Evolutionary conservation across 2,888 invertebrate genomes (phyloP).

Genomic region (Trissolcus japonicus): DNA sequence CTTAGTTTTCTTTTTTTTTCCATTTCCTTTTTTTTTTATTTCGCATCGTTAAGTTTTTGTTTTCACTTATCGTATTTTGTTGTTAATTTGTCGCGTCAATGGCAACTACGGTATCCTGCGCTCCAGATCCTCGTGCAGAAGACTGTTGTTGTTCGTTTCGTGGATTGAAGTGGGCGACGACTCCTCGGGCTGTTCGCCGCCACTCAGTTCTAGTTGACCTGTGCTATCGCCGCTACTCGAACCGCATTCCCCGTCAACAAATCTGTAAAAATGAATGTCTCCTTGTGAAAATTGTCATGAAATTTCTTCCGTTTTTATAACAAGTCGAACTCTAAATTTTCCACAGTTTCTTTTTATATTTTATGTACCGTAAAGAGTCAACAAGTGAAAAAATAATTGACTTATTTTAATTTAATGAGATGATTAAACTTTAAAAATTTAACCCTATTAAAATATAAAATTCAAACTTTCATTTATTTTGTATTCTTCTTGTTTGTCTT

Average conservation of each 20-base stretch:
- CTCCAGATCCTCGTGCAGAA: constrained; percentile 79
- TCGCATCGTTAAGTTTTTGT: constrained; percentile 36
- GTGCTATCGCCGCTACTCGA: constrained; percentile 75
- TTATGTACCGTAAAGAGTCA: too few relatives aligned
- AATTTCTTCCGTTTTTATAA: neutral
- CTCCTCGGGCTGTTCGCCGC: constrained; percentile 73
- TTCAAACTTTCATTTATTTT: too few relatives aligned
- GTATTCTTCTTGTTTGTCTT: too few relatives aligned
- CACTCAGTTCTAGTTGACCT: constrained; percentile 72
- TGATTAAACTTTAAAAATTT: too few relatives aligned
- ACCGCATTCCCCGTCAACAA: constrained; percentile 74
- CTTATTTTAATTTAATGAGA: too few relatives aligned
- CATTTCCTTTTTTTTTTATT: constrained; percentile 24
- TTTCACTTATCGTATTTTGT: constrained; percentile 14
- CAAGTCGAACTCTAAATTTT: neutral
- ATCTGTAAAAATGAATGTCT: constrained; percentile 62
- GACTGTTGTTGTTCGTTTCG: constrained; percentile 79
- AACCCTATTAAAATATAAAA: too few relatives aligned
- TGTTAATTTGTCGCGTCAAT: constrained; percentile 19
- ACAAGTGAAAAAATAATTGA: too few relatives aligned
- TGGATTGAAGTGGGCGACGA: constrained; percentile 72
- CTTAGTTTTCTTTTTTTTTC: constrained; percentile 6
- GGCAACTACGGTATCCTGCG: constrained; percentile 61
- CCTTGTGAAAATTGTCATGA: neutral
- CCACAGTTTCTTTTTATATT: too few relatives aligned